phyloP scores from a whole-genome alignment of 2,113 vertebrate species.

The Tragelaphus strepsiceros region DNA sequence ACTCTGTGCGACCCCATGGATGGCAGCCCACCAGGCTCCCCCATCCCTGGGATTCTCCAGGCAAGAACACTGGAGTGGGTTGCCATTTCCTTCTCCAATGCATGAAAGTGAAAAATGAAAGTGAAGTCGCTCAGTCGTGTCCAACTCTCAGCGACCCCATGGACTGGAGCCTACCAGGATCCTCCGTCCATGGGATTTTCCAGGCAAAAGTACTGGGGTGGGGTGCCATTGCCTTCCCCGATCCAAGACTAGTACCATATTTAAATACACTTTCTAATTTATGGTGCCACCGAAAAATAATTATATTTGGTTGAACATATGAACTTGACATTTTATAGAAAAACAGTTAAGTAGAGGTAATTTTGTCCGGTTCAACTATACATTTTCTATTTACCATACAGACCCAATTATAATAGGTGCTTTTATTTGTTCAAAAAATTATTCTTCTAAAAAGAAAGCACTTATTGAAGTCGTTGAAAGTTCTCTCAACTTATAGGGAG shows the following conservation, averaged over 20 bases:
- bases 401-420: neutral
- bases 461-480: neutral
- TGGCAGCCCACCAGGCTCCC: too few relatives aligned
- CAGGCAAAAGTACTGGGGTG: too few relatives aligned
- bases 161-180: too few relatives aligned
- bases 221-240: too few relatives aligned
- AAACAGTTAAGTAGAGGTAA: neutral
- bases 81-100: too few relatives aligned
- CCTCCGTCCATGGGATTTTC: too few relatives aligned
- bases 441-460: neutral
- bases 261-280: constrained; percentile 1
- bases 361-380: neutral
- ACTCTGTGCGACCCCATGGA: too few relatives aligned
- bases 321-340: neutral
- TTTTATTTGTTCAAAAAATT: neutral
- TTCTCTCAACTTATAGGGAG: neutral
- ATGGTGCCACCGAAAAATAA: neutral
- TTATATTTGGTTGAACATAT: neutral
- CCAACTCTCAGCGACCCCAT: too few relatives aligned
- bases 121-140: too few relatives aligned
- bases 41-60: too few relatives aligned
- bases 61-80: too few relatives aligned
- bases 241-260: neutral
- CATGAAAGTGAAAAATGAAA: too few relatives aligned
- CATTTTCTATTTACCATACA: neutral